A percentile compares a stretch with the other conserved stretches of the same genome.
These are phyloP conservation scores for Leptopilina syphax DNA, from an alignment of 2,888 invertebrate genomes.

Conservation along the genomic window DNA sequence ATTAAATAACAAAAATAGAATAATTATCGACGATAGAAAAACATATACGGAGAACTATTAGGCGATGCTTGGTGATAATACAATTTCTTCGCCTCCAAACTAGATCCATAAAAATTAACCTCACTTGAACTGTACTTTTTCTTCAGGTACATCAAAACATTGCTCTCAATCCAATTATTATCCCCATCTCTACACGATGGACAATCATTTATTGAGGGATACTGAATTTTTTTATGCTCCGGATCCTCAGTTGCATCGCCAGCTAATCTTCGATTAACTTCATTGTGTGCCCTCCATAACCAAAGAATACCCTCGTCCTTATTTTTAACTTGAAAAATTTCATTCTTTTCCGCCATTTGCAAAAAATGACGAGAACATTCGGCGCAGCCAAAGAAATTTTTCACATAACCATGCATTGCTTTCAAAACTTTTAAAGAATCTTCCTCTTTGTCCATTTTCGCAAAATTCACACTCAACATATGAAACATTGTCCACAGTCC, in stretches of 20 bases:
- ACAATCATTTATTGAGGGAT: slow-evolving; percentile 86
- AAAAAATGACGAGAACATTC: slow-evolving; percentile 94
- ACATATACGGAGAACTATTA: too few relatives aligned
- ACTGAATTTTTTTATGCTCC: slow-evolving; percentile 91
- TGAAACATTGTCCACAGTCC: slow-evolving; percentile 97
- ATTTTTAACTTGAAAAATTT: slow-evolving; percentile 83
- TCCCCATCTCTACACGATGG: slow-evolving; percentile 81
- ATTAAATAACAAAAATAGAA: too few relatives aligned
- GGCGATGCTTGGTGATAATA: too few relatives aligned
- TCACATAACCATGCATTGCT: slow-evolving; percentile 92
- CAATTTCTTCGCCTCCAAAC: too few relatives aligned
- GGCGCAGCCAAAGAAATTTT: slow-evolving; percentile 94
- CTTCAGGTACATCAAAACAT: slow-evolving; percentile 82
- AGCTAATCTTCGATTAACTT: slow-evolving; percentile 91
- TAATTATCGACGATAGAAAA: too few relatives aligned
- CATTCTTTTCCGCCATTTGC: slow-evolving; percentile 86
- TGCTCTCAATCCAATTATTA: slow-evolving; percentile 81
- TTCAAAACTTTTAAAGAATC: slow-evolving; percentile 84
- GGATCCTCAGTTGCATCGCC: slow-evolving; percentile 95
- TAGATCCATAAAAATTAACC: too few relatives aligned
- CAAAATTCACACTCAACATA: slow-evolving; percentile 87
- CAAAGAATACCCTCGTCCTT: slow-evolving; percentile 90
- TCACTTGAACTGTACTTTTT: slow-evolving; percentile 76
- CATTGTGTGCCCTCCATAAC: slow-evolving; percentile 97
- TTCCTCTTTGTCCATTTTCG: slow-evolving; percentile 62